Base-by-base conservation (phyloP, 2,888 invertebrate species). In the Loripinus fragilis region DNA sequence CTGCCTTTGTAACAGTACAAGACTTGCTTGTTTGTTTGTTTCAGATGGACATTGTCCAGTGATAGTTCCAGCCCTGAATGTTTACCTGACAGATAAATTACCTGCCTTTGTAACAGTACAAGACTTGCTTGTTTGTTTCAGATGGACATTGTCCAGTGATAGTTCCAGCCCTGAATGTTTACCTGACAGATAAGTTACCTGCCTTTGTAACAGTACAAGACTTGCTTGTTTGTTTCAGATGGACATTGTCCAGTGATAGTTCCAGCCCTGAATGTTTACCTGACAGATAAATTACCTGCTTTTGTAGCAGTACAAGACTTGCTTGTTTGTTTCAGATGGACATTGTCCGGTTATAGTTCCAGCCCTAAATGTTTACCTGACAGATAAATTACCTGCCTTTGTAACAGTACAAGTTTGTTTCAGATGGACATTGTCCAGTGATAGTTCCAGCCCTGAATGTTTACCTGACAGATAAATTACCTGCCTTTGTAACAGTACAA, bases 401-500 rank as follows among this genome's bases (percentile, higher is more conserved):
- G 97, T 97, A 45, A 97, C 97, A 48, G 96, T 98, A 86, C 95
- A 96, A 88, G 99, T 99, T 94, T 97, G n/a, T n/a, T n/a, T n/a
- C n/a, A n/a, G n/a, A n/a, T n/a, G n/a, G n/a, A n/a, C n/a, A n/a
- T n/a, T n/a, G n/a, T n/a, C n/a, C n/a, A n/a, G n/a, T 93, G n/a
- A 95, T 95, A 72, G 95, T 95, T 55, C 96, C 97, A 17, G 96
- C 97, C 10, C 94, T 97, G 74, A 94, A 95, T 88, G 95, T 96
- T 85, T 97, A 96, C 94, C 95, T 98, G 89, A 95, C 95, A 45
- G 95, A 96, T 69, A 95, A 95, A 86, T 95, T 98, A 89, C 97
- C 97, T 33, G 95, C 96, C 81, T 94, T 95, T 86, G 97, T 97
- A 45, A 97, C 97, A 48, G 96, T 98, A 86, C 95, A 96, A 88